Conservation (phyloP, 2,888 invertebrate genomes). For the Oscheius onirici region DNA sequence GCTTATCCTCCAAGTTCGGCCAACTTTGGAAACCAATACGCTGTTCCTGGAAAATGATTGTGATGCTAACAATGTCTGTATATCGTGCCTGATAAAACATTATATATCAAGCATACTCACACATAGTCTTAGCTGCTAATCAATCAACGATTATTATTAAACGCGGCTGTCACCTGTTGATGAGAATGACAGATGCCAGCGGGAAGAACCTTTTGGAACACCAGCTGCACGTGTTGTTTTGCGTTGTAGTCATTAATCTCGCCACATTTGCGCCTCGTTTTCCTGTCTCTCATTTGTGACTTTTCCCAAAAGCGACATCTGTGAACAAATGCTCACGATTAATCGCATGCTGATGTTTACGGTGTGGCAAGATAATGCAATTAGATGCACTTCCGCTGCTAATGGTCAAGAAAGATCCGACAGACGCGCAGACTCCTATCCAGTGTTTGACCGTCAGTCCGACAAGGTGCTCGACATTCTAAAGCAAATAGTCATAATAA, state of each 20-base stretch:
- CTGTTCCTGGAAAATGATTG: slow-evolving; percentile 9
- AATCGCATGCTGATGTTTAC: slow-evolving; percentile 26
- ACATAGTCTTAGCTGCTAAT: slow-evolving; percentile 17
- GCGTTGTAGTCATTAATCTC: slow-evolving; percentile 23
- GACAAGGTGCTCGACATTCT: background rate
- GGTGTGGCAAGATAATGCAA: slow-evolving; percentile 28
- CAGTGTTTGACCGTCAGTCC: background rate
- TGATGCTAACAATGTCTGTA: background rate
- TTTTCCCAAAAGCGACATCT: background rate
- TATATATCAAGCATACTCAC: slow-evolving; percentile 13
- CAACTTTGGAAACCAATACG: background rate
- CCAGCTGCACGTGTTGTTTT: slow-evolving; percentile 12
- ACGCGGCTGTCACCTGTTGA: slow-evolving; percentile 30
- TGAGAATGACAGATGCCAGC: slow-evolving; percentile 32
- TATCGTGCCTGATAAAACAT: background rate
- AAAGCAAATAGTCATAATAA: background rate
- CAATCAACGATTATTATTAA: slow-evolving; percentile 29
- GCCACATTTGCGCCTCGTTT: slow-evolving; percentile 5
- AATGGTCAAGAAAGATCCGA: slow-evolving; percentile 9
- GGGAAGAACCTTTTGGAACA: slow-evolving; percentile 28
- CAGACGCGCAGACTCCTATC: background rate
- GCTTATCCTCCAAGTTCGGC: background rate
- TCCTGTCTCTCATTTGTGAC: background rate
- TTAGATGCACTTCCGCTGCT: slow-evolving; percentile 30
- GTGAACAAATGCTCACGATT: background rate